Conservation (phyloP, 2,888 invertebrate genomes). For the Julus scanicus region DNA sequence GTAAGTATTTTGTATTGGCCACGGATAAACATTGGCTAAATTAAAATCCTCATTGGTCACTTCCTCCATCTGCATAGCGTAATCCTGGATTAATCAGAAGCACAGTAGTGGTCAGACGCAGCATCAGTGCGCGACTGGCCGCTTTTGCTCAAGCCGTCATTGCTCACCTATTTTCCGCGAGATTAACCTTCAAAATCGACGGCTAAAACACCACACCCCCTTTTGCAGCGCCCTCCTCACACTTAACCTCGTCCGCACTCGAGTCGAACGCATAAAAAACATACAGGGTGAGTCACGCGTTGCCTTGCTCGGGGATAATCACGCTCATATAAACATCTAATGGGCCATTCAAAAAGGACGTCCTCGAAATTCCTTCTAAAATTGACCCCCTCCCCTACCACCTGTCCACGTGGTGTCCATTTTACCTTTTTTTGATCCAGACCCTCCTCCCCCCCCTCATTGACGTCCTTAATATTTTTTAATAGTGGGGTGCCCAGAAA, state of each 20-base stretch:
- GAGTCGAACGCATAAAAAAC: not conserved
- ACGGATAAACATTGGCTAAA: conserved; percentile 41
- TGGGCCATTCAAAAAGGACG: too few species aligned
- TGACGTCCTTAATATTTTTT: too few species aligned
- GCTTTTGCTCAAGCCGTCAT: not conserved
- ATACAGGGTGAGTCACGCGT: not conserved
- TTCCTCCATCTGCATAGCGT: conserved; percentile 11
- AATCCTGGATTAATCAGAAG: not conserved
- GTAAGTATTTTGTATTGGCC: not conserved
- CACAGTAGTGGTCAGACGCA: not conserved
- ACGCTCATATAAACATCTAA: too few species aligned
- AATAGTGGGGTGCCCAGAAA: too few species aligned
- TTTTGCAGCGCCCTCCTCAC: not conserved
- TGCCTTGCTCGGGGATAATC: too few species aligned
- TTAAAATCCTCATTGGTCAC: conserved; percentile 46
- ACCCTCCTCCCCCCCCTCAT: too few species aligned
- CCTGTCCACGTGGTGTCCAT: too few species aligned
- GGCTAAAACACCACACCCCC: conserved; percentile 25
- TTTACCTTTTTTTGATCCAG: too few species aligned
- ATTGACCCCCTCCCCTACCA: too few species aligned
- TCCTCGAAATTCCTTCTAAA: too few species aligned
- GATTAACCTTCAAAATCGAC: conserved; percentile 37
- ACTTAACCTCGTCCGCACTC: conserved; percentile 23
- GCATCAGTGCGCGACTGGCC: conserved; percentile 40
- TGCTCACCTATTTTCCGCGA: conserved; percentile 15